These are phyloP conservation scores for Heliornis fulica DNA, from an alignment of 2,113 vertebrate species.

Conservation along the genomic window DNA sequence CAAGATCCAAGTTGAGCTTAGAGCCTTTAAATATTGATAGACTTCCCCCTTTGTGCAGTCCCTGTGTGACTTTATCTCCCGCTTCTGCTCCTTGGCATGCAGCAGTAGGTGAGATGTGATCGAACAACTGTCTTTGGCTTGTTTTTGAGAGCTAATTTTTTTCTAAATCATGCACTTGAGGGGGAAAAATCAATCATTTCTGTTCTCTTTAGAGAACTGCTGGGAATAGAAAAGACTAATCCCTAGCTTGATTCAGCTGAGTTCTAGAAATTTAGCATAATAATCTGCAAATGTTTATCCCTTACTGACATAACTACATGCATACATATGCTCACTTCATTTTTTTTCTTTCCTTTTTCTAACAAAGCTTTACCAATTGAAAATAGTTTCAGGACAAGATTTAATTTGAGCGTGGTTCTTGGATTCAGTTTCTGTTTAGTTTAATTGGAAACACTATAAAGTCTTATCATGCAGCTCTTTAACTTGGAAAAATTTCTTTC, in stretches of 20 bases:
- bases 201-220: slow-evolving; percentile 17
- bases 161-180: neutral
- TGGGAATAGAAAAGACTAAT: slow-evolving; percentile 13
- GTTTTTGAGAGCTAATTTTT: neutral
- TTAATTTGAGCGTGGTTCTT: neutral
- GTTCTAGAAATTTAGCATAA: slow-evolving; percentile 4
- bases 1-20: neutral
- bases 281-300: slow-evolving; percentile 30
- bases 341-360: neutral
- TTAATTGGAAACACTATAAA: neutral
- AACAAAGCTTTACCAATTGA: neutral
- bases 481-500: neutral
- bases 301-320: neutral
- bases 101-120: slow-evolving; percentile 26
- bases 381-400: neutral
- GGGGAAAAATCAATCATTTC: slow-evolving; percentile 4
- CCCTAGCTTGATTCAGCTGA: slow-evolving; percentile 28
- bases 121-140: slow-evolving; percentile 26
- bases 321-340: neutral
- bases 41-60: neutral
- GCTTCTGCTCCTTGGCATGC: slow-evolving; percentile 20
- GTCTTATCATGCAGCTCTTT: neutral
- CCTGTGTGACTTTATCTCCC: neutral
- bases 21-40: slow-evolving; percentile 33
- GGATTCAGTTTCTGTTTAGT: neutral